Evolutionary conservation across 2,797 vertebrate genomes (phyloP), one percentile per base, ranked within the genome.

Genomic region (Hylomyscus alleni): DNA sequence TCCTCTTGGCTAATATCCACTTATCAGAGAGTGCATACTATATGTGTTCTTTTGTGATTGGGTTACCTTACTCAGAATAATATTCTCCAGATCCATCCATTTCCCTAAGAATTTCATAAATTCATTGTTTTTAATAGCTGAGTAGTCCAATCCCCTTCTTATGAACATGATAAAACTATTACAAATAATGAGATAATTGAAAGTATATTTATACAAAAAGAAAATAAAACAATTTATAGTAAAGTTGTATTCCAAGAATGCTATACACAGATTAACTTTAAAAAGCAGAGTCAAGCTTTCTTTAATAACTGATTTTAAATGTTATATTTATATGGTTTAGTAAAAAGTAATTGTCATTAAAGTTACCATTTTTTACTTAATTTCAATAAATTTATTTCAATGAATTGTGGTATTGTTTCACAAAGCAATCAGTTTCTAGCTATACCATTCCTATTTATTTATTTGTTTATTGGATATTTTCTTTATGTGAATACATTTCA

Each of bases 291-390:
- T 62, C 13, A 86, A 67, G 65, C 14, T 76, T 76, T 54, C 37
- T 85, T 85, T 69, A 80, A 50, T 56, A 15, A 50, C 60, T n/a
- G 9, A 2, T 76, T 20, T 96, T 97, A 75, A 78, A 84, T 83
- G 50, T 60, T 91, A 62, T 56, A 84, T 65, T 91, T 22, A 78
- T 47, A 67, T 47, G 6, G 82, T 92, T 91, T 73, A 19, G 75
- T 67, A 47, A 96, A 91, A 37, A 91, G 82, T 84, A 10, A 1
- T 85, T 91, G 92, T 93, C 11, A 62, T 65, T 81, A 67, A 95
- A 84, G 80, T 58, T 54, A 56, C 3, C 6, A 40, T 93, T 75
- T 4, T 80, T 20, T 34, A 81, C 78, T 77, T 94, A 94, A 86
- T 96, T 81, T 47, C 12, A 50, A 1, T 67, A 26, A 3, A 11